Evolutionary conservation across 2,888 invertebrate genomes (phyloP).

Genomic region (Cremastinae sp.): DNA sequence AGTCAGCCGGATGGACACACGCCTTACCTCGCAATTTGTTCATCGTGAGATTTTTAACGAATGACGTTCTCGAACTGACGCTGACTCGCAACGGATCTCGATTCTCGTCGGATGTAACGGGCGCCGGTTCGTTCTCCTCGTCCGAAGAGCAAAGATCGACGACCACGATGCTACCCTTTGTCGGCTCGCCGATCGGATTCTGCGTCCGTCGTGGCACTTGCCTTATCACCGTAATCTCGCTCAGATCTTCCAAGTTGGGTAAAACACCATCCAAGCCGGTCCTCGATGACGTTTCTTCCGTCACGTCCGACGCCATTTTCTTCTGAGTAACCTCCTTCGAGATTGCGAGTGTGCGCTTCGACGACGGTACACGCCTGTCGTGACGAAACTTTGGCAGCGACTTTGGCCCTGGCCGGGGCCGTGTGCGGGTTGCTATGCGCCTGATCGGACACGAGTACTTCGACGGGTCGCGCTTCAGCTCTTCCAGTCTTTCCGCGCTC

Average conservation of each 20-base stretch:
- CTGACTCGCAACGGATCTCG: conserved; percentile 66
- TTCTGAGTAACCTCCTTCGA: neutral
- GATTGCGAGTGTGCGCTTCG: conserved; percentile 64
- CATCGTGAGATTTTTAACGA: conserved; percentile 63
- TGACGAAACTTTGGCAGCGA: conserved; percentile 33
- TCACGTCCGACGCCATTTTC: neutral
- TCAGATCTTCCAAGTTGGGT: conserved; percentile 36
- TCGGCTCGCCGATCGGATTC: conserved; percentile 32
- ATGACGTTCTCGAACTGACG: conserved; percentile 50
- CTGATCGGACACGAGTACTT: conserved; percentile 66
- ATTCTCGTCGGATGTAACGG: conserved; percentile 70
- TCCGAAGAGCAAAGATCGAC: conserved; percentile 87
- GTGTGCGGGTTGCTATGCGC: conserved; percentile 60
- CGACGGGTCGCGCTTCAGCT: conserved; percentile 70
- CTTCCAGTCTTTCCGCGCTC: conserved; percentile 80
- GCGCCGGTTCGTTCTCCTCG: conserved; percentile 81
- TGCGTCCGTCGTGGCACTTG: conserved; percentile 13
- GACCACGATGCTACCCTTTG: conserved; percentile 64
- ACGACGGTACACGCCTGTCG: conserved; percentile 10
- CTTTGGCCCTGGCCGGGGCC: conserved; percentile 63
- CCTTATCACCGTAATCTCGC: conserved; percentile 44
- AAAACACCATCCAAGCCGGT: too few species aligned
- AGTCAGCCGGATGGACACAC: conserved; percentile 67
- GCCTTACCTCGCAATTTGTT: conserved; percentile 66
- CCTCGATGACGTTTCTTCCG: neutral